Base-by-base conservation (phyloP, 1,140 invertebrate genomes). In the Heliconius himera region DNA sequence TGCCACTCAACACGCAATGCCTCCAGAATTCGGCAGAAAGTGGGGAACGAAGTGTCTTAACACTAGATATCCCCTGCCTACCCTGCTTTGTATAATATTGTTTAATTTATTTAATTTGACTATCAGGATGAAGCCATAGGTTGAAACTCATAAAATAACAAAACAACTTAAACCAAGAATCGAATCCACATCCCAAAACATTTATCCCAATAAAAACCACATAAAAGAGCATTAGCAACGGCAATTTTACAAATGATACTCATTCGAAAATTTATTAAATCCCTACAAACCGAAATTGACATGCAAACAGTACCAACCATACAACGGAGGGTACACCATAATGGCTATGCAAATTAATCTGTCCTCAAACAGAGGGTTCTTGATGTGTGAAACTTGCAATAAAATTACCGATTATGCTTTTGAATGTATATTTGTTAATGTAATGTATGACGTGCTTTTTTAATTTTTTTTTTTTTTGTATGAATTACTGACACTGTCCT, bases 311-410 rank as follows among this genome's bases (percentile, higher is more conserved):
- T 22, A 22, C 8, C 8, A 22, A 22, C 8, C n/a, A 85, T 87
- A 86, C 83, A 85, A 83, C 83, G 71, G 82, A 86, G 85, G 87
- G 85, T 82, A 74, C 77, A 77, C 70, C 54, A 76, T 88, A 83
- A 90, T 85, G 78, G 83, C 71, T 87, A 90, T 90, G 89, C 87
- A 90, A 90, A 90, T 89, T 88, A 88, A 88, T 88, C 83, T 83
- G 80, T 89, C 76, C 80, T 82, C 83, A 87, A 87, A 89, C 81
- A 87, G 87, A 87, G 88, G 88, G 87, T 86, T 46, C 22, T 77
- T 66, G 76, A 84, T 84, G 84, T 84, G 86, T 85, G 83, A 85
- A 87, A 85, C 77, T 84, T 75, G 87, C 85, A 84, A 87, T 87
- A 86, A 89, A 87, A 86, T 87, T 86, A 84, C 83, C 77, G 81